phyloP scores from a whole-genome alignment of 2,113 vertebrate genomes.

The Hydrolagus affinis region DNA sequence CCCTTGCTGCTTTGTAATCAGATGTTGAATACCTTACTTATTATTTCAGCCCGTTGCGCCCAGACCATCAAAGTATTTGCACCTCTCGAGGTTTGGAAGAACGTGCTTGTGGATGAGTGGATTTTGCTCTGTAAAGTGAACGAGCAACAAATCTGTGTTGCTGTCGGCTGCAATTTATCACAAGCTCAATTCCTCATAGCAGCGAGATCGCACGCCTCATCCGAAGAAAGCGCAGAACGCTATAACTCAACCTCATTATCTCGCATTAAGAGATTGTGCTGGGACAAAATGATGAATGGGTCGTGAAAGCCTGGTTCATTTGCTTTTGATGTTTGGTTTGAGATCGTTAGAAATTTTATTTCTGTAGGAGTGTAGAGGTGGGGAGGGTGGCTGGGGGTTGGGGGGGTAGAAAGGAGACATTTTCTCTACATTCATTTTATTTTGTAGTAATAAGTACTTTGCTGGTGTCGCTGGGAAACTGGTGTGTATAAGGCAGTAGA shows the following conservation, averaged over 20 bases:
- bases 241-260: not conserved
- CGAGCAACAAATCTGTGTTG: not conserved
- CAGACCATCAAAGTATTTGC: not conserved
- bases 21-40: not conserved
- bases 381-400: no score
- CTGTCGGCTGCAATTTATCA: not conserved
- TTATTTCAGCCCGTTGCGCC: not conserved
- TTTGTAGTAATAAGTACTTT: not conserved
- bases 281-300: not conserved
- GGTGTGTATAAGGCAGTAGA: not conserved
- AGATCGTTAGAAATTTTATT: not conserved
- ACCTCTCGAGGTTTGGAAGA: not conserved
- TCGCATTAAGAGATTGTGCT: not conserved
- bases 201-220: not conserved
- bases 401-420: not conserved
- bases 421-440: not conserved
- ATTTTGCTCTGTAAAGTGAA: not conserved
- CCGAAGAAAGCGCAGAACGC: not conserved
- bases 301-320: not conserved
- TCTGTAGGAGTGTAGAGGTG: not conserved
- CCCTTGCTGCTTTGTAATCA: not conserved
- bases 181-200: not conserved
- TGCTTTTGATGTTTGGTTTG: not conserved
- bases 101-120: not conserved
- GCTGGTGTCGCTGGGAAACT: not conserved